Conservation (phyloP, 2,888 invertebrate species). For the Parascotia fuliginaria region DNA sequence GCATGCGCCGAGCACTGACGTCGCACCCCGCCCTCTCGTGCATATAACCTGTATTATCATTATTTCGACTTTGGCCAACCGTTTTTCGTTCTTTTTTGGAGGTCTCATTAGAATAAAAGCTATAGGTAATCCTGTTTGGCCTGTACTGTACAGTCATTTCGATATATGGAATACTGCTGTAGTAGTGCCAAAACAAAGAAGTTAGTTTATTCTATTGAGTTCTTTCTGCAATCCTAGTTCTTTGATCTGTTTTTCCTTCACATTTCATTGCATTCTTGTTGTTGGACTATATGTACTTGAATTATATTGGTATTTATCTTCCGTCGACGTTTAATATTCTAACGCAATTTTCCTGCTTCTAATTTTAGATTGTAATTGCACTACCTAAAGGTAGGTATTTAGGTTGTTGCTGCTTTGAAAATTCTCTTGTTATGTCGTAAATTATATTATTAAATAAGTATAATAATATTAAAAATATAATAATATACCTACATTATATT, state of each 20-base stretch:
- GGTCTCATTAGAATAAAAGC: background rate
- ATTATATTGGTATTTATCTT: background rate
- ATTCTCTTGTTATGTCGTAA: background rate
- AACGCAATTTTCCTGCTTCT: background rate
- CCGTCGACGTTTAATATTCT: background rate
- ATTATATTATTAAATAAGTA: no score
- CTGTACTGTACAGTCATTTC: background rate
- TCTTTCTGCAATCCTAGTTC: no score
- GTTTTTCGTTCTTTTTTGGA: background rate
- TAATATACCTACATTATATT: no score
- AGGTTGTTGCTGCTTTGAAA: no score
- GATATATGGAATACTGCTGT: background rate
- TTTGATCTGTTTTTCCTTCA: no score
- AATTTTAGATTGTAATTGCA: background rate
- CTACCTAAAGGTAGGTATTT: no score
- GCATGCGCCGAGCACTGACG: slow-evolving; percentile 39
- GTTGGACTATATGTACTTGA: no score
- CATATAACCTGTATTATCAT: slow-evolving; percentile 35
- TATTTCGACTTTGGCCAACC: slow-evolving; percentile 2
- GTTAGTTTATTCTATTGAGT: background rate
- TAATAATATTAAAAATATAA: no score
- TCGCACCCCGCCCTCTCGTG: slow-evolving; percentile 32
- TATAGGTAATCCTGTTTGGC: background rate
- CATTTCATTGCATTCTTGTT: no score
- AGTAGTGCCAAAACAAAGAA: background rate